These are phyloP conservation scores for Nesoenas mayeri DNA, from an alignment of 2,113 vertebrate species.

Conservation along the genomic window DNA sequence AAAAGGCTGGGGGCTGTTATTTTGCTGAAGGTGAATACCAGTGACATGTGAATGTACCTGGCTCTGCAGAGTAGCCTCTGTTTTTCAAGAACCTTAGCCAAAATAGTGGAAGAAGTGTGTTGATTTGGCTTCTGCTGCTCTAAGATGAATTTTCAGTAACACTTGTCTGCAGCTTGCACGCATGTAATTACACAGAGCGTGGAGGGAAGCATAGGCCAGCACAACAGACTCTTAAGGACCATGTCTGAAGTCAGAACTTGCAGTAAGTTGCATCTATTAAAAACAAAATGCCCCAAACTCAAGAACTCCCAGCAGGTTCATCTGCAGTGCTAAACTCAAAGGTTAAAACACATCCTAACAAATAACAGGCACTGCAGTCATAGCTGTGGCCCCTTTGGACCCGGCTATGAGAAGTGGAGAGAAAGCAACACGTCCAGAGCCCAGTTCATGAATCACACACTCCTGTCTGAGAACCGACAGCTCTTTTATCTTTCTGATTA, in stretches of 20 bases:
- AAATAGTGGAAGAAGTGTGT: background rate
- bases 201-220: background rate
- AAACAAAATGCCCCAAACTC: background rate
- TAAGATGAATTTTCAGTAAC: background rate
- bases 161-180: background rate
- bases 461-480: background rate
- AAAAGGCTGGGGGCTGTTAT: background rate
- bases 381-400: background rate
- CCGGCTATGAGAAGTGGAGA: background rate
- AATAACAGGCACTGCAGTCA: background rate
- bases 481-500: slow-evolving; percentile 1
- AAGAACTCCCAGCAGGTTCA: background rate
- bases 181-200: accelerated
- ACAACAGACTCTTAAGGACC: background rate
- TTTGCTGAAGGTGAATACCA: background rate
- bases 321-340: background rate
- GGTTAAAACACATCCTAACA: background rate
- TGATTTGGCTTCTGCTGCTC: background rate
- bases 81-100: background rate
- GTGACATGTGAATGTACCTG: accelerated
- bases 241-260: background rate
- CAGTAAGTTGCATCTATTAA: background rate
- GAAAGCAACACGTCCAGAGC: background rate
- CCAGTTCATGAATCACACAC: background rate
- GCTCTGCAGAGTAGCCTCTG: background rate